These are phyloP conservation scores for Centropus bengalensis DNA, from an alignment of 2,113 vertebrate genomes.

Conservation along the genomic window DNA sequence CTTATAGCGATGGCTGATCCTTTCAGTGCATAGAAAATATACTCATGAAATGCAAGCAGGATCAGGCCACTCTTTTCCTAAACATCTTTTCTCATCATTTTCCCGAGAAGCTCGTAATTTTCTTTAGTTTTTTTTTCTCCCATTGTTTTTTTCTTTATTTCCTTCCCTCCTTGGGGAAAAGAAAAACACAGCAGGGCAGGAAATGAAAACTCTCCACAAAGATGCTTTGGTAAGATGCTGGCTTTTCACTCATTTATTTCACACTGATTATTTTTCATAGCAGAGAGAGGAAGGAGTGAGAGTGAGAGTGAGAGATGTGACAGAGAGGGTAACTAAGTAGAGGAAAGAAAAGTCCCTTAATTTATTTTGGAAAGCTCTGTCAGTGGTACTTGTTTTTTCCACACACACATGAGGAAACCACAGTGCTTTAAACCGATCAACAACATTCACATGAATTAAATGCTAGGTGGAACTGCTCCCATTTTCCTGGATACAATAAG, in stretches of 20 bases:
- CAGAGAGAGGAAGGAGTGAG: neutral
- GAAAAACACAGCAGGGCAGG: slow-evolving; percentile 5
- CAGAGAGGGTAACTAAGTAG: neutral
- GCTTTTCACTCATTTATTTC: slow-evolving; percentile 28
- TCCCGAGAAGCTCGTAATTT: neutral
- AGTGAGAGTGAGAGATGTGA: neutral
- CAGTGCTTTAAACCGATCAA: neutral
- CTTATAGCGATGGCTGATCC: neutral
- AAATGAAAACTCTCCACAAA: slow-evolving; percentile 45
- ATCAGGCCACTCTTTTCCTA: neutral
- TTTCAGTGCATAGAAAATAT: neutral
- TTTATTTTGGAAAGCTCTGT: neutral
- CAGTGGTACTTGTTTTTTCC: neutral
- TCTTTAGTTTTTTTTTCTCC: slow-evolving; percentile 1
- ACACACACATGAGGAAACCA: neutral
- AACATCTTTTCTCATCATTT: neutral
- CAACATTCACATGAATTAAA: slow-evolving; percentile 14
- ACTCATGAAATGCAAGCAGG: neutral
- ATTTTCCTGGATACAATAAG: neutral
- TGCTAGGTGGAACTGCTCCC: neutral
- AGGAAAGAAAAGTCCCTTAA: neutral
- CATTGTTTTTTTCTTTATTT: neutral
- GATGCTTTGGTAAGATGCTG: neutral
- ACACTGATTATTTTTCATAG: neutral
- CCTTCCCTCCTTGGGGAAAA: neutral